Percentiles rank a stretch among this genome's conserved stretches.
Conservation (phyloP, 2,113 vertebrate species). For the Balaeniceps rex region DNA sequence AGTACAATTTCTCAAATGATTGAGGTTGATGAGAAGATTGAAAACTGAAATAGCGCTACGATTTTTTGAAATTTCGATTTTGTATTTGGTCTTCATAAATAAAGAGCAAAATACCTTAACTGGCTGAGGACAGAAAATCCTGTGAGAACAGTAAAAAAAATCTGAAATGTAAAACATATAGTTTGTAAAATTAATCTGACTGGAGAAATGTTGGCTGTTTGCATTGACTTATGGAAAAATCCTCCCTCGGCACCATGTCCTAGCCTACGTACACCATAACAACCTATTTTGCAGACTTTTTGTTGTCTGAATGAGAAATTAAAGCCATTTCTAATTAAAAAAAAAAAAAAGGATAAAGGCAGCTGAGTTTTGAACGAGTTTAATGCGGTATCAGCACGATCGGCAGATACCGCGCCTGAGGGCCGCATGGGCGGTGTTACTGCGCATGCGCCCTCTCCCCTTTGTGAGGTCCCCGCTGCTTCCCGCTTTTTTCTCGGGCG, state of each 20-base stretch:
- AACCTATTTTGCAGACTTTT: neutral
- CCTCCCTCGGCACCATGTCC: neutral
- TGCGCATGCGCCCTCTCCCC: neutral
- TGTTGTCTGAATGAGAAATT: neutral
- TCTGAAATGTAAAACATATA: neutral
- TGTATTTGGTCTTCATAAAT: neutral
- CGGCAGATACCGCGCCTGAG: accelerated
- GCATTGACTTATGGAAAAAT: neutral
- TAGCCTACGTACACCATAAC: no score
- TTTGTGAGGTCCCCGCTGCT: accelerated
- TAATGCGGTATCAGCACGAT: accelerated
- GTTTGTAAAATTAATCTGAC: neutral
- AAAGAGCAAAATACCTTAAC: neutral
- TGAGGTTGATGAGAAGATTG: neutral
- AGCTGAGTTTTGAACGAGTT: neutral
- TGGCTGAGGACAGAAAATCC: neutral
- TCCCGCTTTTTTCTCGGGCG: neutral
- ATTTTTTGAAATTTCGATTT: neutral
- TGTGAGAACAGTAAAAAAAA: neutral
- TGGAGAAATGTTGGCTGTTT: neutral
- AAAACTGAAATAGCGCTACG: neutral
- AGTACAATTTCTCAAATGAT: neutral
- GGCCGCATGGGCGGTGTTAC: accelerated
- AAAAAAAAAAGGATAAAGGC: no score
- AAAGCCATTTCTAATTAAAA: neutral